Percentiles rank a stretch among this genome's conserved stretches.
phyloP scores from a whole-genome alignment of 2,888 invertebrate species.

The Campoplex nolae region DNA sequence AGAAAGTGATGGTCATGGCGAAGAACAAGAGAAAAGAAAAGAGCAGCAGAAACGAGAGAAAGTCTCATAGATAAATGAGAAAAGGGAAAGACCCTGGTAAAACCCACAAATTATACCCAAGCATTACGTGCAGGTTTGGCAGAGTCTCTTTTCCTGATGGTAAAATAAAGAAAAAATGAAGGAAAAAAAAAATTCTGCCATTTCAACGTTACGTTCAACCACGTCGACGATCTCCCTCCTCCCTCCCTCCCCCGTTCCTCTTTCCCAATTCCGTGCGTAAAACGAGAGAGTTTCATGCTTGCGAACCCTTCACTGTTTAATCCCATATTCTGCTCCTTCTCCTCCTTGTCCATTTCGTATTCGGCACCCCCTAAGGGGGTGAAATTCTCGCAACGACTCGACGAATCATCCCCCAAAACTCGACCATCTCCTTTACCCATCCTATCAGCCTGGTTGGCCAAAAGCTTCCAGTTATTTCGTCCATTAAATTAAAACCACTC shows the following conservation, averaged over 20 bases:
- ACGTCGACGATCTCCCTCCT: conserved; percentile 40
- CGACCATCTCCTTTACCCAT: neutral
- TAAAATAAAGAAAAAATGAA: conserved; percentile 39
- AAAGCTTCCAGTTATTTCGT: conserved; percentile 53
- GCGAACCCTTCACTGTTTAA: conserved; percentile 15
- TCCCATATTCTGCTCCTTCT: conserved; percentile 20
- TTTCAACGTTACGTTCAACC: conserved; percentile 59
- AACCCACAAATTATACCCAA: conserved; percentile 62
- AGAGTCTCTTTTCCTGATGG: conserved; percentile 23
- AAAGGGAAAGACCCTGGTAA: conserved; percentile 40
- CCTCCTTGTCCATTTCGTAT: conserved; percentile 17
- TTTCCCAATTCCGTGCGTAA: conserved; percentile 20
- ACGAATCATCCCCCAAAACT: conserved; percentile 15
- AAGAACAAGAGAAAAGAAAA: conserved; percentile 5
- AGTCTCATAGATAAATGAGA: conserved; percentile 44
- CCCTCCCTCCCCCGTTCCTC: neutral
- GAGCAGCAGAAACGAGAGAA: conserved; percentile 22
- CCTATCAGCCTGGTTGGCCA: neutral
- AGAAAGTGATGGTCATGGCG: neutral
- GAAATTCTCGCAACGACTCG: conserved; percentile 2
- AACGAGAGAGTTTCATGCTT: conserved; percentile 26
- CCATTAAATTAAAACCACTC: conserved; percentile 63
- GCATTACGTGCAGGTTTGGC: conserved; percentile 55
- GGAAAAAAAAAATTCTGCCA: conserved; percentile 54
- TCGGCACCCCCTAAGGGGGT: neutral